Percentiles rank a stretch among this genome's conserved stretches.
phyloP scores from a whole-genome alignment of 1,140 invertebrate species.

The Drosophila gunungcola region DNA sequence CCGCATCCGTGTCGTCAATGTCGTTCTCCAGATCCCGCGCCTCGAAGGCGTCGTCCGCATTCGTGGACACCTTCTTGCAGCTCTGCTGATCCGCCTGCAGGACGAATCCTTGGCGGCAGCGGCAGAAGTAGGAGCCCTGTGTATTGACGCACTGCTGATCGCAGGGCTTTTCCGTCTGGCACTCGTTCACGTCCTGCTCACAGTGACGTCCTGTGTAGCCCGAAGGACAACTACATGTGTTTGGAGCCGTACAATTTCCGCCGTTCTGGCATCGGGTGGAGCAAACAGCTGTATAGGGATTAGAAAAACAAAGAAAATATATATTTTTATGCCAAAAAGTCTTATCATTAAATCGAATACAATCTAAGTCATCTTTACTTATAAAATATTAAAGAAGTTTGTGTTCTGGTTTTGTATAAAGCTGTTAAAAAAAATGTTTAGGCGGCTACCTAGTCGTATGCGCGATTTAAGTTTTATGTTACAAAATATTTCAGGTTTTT shows the following conservation, averaged over 20 bases:
- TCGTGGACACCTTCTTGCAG: conserved; percentile 86
- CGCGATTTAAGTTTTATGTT: background rate
- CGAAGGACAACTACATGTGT: conserved; percentile 88
- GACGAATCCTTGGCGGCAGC: conserved; percentile 90
- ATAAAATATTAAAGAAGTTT: too few relatives aligned
- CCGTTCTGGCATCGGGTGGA: conserved; percentile 89
- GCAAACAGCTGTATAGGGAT: conserved; percentile 85
- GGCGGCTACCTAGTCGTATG: background rate
- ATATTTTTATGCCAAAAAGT: too few relatives aligned
- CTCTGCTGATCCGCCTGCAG: conserved; percentile 88
- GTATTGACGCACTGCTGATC: conserved; percentile 91
- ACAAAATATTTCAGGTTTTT: too few relatives aligned
- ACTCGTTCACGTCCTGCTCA: conserved; percentile 91
- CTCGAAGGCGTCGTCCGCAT: conserved; percentile 86
- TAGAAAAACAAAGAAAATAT: background rate
- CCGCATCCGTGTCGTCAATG: conserved; percentile 81
- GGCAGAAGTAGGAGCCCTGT: conserved; percentile 90
- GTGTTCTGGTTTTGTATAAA: too few relatives aligned
- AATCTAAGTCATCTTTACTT: too few relatives aligned
- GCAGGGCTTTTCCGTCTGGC: conserved; percentile 89
- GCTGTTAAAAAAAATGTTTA: too few relatives aligned
- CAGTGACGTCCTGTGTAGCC: conserved; percentile 90
- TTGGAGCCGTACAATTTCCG: conserved; percentile 89
- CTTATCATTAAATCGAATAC: too few relatives aligned
- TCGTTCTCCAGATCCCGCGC: conserved; percentile 86